Base-by-base conservation (phyloP, 2,888 invertebrate genomes). In the Frankliniella intonsa region DNA sequence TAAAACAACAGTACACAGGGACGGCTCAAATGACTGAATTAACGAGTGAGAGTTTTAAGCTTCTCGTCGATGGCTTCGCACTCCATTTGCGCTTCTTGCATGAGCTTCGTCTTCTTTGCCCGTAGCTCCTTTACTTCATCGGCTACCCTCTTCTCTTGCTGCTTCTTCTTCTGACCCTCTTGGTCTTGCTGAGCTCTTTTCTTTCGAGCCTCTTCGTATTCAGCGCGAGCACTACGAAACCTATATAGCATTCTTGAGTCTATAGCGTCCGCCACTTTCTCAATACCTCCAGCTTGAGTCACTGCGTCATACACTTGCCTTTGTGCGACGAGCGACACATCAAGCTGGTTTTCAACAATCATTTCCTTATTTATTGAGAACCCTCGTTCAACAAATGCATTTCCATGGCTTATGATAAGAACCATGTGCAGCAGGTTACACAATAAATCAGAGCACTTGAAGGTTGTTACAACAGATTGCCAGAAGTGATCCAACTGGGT, bases 301-400 rank as follows among this genome's bases (percentile, higher is more conserved):
- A 84, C 83, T 81, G 83, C 83, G 83, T 85, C 84, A 82, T 85
- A 55, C 14, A 55, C 55, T 14, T 55, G 55, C 14, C 55, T 14
- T 19, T 55, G 55, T 0, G 55, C 55, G 84, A 85, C 82, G 14
- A 84, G 83, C 3, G 83, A 83, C 22, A 83, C 80, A 81, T 84
- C 84, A 19, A 65, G 76, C 38, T 83, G 82, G 82, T 85, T 85
- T 65, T 84, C 85, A 51, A 84, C 81, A 27, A 85, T 80, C 82
- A 84, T 84, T 80, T 85, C 84, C 80, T 83, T 83, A 81, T 84
- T 85, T 5, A 84, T 80, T 0, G 84, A 84, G 82, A 85, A 85
- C 9, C 85, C 84, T 83, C 84, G 83, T 84, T 85, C 84, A 10
- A 85, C 82, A 76, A 81, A 82, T 3, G 85, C 85, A 82, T 85